Conservation (phyloP, 2,888 invertebrate genomes). For the Pachliopta kotzebuea region DNA sequence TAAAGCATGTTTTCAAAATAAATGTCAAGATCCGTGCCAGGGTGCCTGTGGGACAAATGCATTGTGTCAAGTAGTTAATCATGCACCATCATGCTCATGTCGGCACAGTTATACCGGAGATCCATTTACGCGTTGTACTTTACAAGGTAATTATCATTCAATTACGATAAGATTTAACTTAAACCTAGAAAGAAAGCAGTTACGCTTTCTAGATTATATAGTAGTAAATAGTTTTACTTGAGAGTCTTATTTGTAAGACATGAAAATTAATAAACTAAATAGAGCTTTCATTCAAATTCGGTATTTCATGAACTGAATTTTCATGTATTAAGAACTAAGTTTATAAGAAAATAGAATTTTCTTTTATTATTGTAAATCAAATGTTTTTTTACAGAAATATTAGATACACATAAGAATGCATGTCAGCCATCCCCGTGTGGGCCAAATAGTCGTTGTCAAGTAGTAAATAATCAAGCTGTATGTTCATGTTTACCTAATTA, state of each 20-base stretch:
- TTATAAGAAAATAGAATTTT: no score
- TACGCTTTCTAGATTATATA: no score
- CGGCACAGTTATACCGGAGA: conserved; percentile 85
- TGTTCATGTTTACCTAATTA: conserved; percentile 88
- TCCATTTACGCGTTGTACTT: conserved; percentile 83
- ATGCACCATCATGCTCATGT: conserved; percentile 86
- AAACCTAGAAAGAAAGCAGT: background rate
- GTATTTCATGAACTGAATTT: background rate
- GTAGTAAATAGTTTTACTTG: background rate
- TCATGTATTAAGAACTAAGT: no score
- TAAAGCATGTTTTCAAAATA: conserved; percentile 85
- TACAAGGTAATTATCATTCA: conserved; percentile 75
- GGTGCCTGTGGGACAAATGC: conserved; percentile 89
- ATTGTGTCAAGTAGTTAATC: conserved; percentile 86
- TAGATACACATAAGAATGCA: conserved; percentile 66
- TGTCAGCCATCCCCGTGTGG: conserved; percentile 88
- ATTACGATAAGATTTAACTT: background rate
- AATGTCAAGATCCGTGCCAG: conserved; percentile 88
- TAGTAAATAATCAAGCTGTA: conserved; percentile 85
- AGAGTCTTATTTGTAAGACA: background rate
- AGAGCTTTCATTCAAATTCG: background rate
- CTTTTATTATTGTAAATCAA: background rate
- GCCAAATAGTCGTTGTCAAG: conserved; percentile 87
- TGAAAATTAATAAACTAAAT: background rate
- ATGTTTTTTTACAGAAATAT: conserved; percentile 45